Base-by-base conservation (phyloP, 2,113 vertebrate genomes). In the Mus pahari region DNA sequence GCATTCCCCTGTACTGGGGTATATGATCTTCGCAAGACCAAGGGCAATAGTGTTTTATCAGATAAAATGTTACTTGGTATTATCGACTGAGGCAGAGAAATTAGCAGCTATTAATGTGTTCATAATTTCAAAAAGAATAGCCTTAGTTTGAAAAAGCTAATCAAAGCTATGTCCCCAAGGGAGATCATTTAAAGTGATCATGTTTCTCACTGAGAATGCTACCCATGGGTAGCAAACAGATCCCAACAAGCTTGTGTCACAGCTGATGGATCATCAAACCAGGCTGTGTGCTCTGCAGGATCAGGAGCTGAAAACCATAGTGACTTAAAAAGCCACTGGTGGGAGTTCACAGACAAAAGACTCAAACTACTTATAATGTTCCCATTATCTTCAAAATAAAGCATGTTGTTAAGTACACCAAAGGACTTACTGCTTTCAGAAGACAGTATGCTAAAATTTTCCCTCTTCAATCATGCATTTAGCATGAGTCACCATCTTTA, bases 341-440 rank as follows among this genome's bases (percentile, higher is more conserved):
- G 96, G 95, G 96, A 97, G 95, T 93, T 98, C 98, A 94, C 66
- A 98, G 94, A 98, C 97, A 98, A 98, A 98, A 98, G 97, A 96
- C 31, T n/a, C 91, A 98, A 98, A 94, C 94, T 98, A 97, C 92
- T 98, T 98, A 97, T 96, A 96, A 97, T 96, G 91, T 98, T 92
- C 98, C 98, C 97, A 98, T 98, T 98, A 98, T 98, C 96, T 97
- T 94, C 95, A 97, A 98, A 98, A 98, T 97, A 98, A 98, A 98
- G 96, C 93, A 89, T 92, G 87, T 89, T 98, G 96, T 89, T 97
- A 98, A 98, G 83, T 89, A 97, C 94, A 91, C 94, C 96, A 96
- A 95, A 98, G 96, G 1, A 16, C 31, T 95, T 91, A 50, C 42
- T 95, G 88, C 90, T 97, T 93, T 97, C 97, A 94, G 92, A 96